Base-by-base conservation (phyloP, 2,888 invertebrate species). In the Leistus spinibarbis region DNA sequence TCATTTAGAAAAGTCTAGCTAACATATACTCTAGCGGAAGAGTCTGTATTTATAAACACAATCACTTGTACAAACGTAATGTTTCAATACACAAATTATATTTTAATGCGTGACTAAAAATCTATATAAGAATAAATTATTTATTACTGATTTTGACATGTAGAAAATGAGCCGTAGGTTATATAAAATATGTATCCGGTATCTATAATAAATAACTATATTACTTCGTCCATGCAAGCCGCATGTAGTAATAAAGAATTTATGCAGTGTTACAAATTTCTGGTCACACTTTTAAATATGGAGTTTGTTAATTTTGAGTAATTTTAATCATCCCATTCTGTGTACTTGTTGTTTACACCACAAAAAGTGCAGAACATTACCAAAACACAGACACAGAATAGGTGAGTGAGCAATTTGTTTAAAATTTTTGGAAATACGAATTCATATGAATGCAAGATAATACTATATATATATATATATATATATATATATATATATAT, bases 331-430 rank as follows among this genome's bases (percentile, higher is more conserved):
- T 22, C 72, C 72, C 72, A 72, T 73, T 73, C 73, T 73, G 73
- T 73, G 73, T 67, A 17, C 20, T 60, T 60, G 60, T 60, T 20
- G 20, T 60, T 3, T 27, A 10, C 22, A 23, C 17, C 22, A 63
- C 63, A 22, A 9, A 22, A 22, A 63, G 73, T 67, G 73, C 63
- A 22, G 60, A 60, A 72, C 72, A 65, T 57, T 64, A 64, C 9
- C 64, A 64, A 20, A 16, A 64, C 27, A 70, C 65, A 66, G 63
- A 72, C 73, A 73, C 73, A 73, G 73, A 73, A 73, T 73, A 72
- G 73, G 73, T 62, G 60, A 40, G 72, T 67, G 57, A 67, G 73
- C 73, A 53, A 53, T 16, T 4, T 24, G 65, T 19, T 57, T 16
- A 4, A 13, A 19, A 22, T 20, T 9, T 60, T 60, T 9, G 17